Evolutionary conservation across 2,888 invertebrate species (phyloP), one percentile per base, ranked within the genome.

Genomic region (Apodemia duryi): DNA sequence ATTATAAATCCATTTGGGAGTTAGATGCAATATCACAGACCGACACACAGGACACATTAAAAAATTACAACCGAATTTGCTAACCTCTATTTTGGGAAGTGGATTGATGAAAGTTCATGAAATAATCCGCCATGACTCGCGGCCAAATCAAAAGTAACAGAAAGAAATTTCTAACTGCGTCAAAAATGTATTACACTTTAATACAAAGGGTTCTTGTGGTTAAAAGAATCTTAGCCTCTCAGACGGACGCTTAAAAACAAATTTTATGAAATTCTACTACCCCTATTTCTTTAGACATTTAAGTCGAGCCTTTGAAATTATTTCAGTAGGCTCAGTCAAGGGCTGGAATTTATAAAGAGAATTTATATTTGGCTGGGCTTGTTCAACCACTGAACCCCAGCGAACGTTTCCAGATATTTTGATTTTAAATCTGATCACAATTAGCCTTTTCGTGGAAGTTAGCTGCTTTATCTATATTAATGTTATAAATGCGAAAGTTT

Each of bases 271-370:
- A 49, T n/a, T 49, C 49, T 49, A 49, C 49, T 49, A 57, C 32
- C 32, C 57, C 32, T 13, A 57, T 57, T 57, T 57, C 57, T 57
- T 57, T 57, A 13, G 1, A 13, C 35, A 54, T 54, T 54, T 32
- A 11, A 54, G 54, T 11, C 11, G 57, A 57, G 35, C 29, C 57
- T 49, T 49, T 57, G 13, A 57, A 57, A 57, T 57, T 32, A 57
- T 57, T 57, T 57, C 11, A 35, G n/a, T 32, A 57, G 57, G 57
- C 32, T 32, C 11, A 29, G 57, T 57, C 57, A 35, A 57, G 57
- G 57, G 57, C 29, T 57, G 57, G 32, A 57, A 32, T 57, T 57
- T 57, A 6, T 32, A 11, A 35, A 57, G 32, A 32, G 32, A 35
- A 35, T 32, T 54, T 4, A 2, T 57, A 11, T 57, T 57, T 13